A percentile compares a stretch with the other conserved stretches of the same genome.
These are phyloP conservation scores for Erebia ligea DNA, from an alignment of 2,888 invertebrate species.

Conservation along the genomic window DNA sequence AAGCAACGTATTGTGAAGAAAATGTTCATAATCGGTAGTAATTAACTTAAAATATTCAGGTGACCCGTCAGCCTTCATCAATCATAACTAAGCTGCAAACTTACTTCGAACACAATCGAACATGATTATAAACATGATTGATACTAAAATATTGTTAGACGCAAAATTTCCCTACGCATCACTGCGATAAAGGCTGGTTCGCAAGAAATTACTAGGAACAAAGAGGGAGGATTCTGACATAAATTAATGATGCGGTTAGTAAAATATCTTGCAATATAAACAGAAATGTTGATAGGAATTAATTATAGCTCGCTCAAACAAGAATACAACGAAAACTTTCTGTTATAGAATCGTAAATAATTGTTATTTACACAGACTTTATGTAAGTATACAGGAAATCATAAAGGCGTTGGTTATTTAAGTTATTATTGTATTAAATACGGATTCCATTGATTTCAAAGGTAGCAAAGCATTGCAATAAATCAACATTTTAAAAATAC, in stretches of 20 bases:
- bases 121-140: conserved; percentile 1
- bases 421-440: too few relatives aligned
- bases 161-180: conserved; percentile 22
- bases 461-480: too few relatives aligned
- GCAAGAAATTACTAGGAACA: conserved; percentile 31
- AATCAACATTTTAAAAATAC: too few relatives aligned
- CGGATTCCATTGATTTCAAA: too few relatives aligned
- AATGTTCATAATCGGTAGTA: too few relatives aligned
- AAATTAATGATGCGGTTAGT: conserved; percentile 39
- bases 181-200: conserved; percentile 25
- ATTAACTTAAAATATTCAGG: too few relatives aligned
- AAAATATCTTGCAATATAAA: conserved; percentile 24
- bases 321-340: conserved; percentile 7
- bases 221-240: conserved; percentile 34
- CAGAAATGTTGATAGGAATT: conserved; percentile 21
- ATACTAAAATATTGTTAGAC: conserved; percentile 11
- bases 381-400: neutral
- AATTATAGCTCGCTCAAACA: conserved; percentile 17
- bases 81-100: neutral
- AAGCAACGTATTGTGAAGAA: too few relatives aligned
- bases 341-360: neutral
- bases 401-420: too few relatives aligned
- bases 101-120: neutral
- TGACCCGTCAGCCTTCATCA: neutral
- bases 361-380: neutral